Evolutionary conservation across 2,113 vertebrate species (phyloP), one percentile per base, ranked within the genome.

Genomic region (Sinocyclocheilus maitianheensis): DNA sequence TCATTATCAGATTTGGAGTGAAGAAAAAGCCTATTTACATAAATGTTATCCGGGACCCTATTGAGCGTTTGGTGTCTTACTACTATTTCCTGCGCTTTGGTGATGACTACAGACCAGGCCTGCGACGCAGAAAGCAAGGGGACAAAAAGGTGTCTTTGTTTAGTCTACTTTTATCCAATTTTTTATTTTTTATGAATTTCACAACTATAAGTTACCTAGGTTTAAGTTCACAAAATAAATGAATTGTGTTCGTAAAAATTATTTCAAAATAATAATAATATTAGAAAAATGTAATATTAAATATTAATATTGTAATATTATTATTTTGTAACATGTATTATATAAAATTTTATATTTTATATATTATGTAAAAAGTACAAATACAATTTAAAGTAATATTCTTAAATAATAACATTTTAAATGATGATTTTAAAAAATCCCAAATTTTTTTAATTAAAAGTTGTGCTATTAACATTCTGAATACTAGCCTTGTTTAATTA

Each of bases 21-120:
- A 98, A 97, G 93, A 98, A 95, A 92, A 99, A 99, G 90, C 98
- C 98, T 37, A 96, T 99, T 92, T 99, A 99, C 92, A 98, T 99
- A 86, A 99, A 99, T 89, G 96, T 99, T 78, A 96, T 99, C 92
- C 94, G 98, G 65, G 97, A 99, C 92, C 98, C 98, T 85, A 99
- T 99, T 84, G 98, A 99, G 88, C 95, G 98, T 76, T 96, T 99
- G 72, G 98, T 99, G 90, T 99, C 98, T 60, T 99, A 99, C 87
- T 99, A 99, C 90, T 99, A 99, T 92, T 99, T 99, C 88, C 93
- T 99, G 92, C 96, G 98, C 86, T 99, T 99, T 86, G 98, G 98
- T 76, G 98, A 99, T 76, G 97, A 99, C 93, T 99, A 99, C 94
- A 95, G 98, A 91, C 98, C 98, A 37, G 98, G 98, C 18, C 94